A percentile compares a stretch with the other conserved stretches of the same genome.
Evolutionary conservation across 2,113 vertebrate species (phyloP).

Genomic region (Esox niger): DNA sequence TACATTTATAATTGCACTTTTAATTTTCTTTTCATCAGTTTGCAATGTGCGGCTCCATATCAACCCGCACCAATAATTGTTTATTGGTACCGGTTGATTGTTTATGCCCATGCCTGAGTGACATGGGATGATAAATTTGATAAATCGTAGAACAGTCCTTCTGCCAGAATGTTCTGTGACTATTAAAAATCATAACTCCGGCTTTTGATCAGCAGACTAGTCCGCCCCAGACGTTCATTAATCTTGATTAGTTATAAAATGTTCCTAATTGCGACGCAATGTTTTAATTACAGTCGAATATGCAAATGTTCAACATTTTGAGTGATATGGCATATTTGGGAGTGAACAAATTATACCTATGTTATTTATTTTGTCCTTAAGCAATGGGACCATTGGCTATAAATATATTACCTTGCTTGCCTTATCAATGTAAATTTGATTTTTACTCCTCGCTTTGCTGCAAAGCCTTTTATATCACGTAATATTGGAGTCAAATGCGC

Average conservation of each 20-base stretch:
- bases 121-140: not conserved
- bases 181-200: conserved; percentile 53
- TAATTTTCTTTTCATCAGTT: conserved; percentile 29
- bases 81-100: too few relatives aligned
- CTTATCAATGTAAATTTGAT: conserved; percentile 45
- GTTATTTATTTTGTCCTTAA: conserved; percentile 27
- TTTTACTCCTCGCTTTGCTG: conserved; percentile 12
- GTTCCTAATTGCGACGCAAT: conserved; percentile 70
- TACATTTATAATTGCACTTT: conserved; percentile 65
- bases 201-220: conserved; percentile 59
- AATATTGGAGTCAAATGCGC: not conserved
- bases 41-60: not conserved
- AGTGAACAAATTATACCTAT: conserved; percentile 43
- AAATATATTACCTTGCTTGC: conserved; percentile 39
- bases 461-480: conserved; percentile 5
- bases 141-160: conserved; percentile 5
- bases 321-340: conserved; percentile 21
- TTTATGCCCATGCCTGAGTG: not conserved
- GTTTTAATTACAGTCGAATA: conserved; percentile 69
- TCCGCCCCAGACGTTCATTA: conserved; percentile 63
- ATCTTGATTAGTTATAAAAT: conserved; percentile 70
- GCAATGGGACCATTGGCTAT: conserved; percentile 30
- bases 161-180: conserved; percentile 31
- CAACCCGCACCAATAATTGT: not conserved
- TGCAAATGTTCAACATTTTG: conserved; percentile 39